Conservation (phyloP, 2,888 invertebrate species). For the Smittia sp. region DNA sequence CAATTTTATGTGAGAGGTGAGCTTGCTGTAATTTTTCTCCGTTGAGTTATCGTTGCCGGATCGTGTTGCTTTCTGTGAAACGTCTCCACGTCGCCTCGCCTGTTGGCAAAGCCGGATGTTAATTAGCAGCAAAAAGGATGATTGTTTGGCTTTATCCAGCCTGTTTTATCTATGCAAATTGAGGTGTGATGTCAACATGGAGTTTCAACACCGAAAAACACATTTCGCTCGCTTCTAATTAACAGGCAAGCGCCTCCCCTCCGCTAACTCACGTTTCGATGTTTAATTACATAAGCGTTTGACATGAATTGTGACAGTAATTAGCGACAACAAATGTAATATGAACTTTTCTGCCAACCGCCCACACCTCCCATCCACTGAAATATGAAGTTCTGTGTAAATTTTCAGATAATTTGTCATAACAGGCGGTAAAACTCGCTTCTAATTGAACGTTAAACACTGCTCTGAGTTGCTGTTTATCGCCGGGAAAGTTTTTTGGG, state of each 20-base stretch:
- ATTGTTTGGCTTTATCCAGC: conserved; percentile 23
- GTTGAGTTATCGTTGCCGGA: neutral
- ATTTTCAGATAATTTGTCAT: conserved; percentile 16
- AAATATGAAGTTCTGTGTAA: conserved; percentile 18
- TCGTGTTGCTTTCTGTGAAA: neutral
- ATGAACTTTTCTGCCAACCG: neutral
- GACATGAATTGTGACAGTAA: conserved; percentile 26
- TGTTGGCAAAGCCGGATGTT: conserved; percentile 12
- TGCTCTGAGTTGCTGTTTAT: neutral
- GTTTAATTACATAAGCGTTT: conserved; percentile 20
- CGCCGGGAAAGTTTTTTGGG: neutral
- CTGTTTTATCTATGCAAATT: conserved; percentile 33
- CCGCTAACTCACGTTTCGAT: neutral
- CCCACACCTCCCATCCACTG: neutral
- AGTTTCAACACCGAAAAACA: neutral
- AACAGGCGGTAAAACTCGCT: conserved; percentile 1
- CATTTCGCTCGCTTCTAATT: conserved; percentile 18
- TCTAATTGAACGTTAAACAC: conserved; percentile 25
- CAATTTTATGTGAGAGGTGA: neutral
- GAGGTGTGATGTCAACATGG: conserved; percentile 23
- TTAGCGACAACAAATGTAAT: conserved; percentile 27
- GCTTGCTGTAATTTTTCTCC: neutral
- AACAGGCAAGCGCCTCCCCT: neutral
- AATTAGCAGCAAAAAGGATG: neutral
- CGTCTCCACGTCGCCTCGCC: neutral